Evolutionary conservation across 2,888 invertebrate species (phyloP), one percentile per base, ranked within the genome.

Genomic region (Caenorhabditis angaria): DNA sequence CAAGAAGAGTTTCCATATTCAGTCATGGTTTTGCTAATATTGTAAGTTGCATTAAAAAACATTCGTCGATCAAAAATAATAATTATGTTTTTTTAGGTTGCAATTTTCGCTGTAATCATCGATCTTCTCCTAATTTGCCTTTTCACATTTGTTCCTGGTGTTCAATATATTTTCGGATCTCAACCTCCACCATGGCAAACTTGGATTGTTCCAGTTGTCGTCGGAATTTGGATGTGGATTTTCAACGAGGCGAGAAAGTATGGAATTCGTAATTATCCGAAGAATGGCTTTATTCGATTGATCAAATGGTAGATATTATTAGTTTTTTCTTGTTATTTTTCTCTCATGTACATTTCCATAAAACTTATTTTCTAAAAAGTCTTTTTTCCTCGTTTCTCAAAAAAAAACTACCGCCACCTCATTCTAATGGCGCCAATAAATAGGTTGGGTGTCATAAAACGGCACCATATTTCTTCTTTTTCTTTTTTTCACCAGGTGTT

Each of bases 301-400:
- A 65, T 77, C 53, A 82, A 82, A 57, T 82, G 82, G 82, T 82
- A 65, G n/a, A n/a, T n/a, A n/a, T n/a, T n/a, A n/a, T n/a, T n/a
- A n/a, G n/a, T n/a, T n/a, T n/a, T n/a, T n/a, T n/a, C n/a, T n/a
- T n/a, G n/a, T n/a, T n/a, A n/a, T n/a, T n/a, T n/a, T n/a, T n/a
- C n/a, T n/a, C n/a, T n/a, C n/a, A n/a, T n/a, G n/a, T n/a, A n/a
- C n/a, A n/a, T n/a, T n/a, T n/a, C n/a, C n/a, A n/a, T n/a, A n/a
- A n/a, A n/a, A n/a, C n/a, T n/a, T n/a, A n/a, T n/a, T n/a, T n/a
- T n/a, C n/a, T n/a, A n/a, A n/a, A n/a, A n/a, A n/a, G n/a, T n/a
- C n/a, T n/a, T n/a, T n/a, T n/a, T n/a, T n/a, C n/a, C n/a, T n/a
- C n/a, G n/a, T n/a, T n/a, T n/a, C n/a, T n/a, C n/a, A n/a, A n/a